Percentiles rank a stretch among this genome's conserved stretches.
phyloP scores from a whole-genome alignment of 2,113 vertebrate genomes.

The pig (Sus scrofa) region T2T-Sscrofa CM000826.6:140553501-140554000 shows the following conservation, averaged over 20 bases:
- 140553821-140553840: not conserved
- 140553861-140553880: not conserved
- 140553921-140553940: conserved; percentile 42
- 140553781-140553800: not conserved
- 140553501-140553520: not conserved
- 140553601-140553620: not conserved
- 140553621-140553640: not conserved
- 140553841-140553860: not conserved
- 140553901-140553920: not conserved
- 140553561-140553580: not conserved
- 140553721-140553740: not conserved
- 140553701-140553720: not conserved
- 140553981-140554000: not conserved
- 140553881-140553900: not conserved
- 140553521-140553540: not conserved
- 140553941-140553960: not conserved
- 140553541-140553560: not conserved
- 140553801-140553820: not conserved
- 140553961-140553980: not conserved
- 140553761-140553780: not conserved
- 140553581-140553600: not conserved
- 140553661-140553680: not conserved
- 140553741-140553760: not conserved
- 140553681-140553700: fast-evolving
- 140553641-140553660: not conserved